These are phyloP conservation scores for Lophura nycthemera DNA, from an alignment of 2,113 vertebrate genomes.

Conservation along the genomic window DNA sequence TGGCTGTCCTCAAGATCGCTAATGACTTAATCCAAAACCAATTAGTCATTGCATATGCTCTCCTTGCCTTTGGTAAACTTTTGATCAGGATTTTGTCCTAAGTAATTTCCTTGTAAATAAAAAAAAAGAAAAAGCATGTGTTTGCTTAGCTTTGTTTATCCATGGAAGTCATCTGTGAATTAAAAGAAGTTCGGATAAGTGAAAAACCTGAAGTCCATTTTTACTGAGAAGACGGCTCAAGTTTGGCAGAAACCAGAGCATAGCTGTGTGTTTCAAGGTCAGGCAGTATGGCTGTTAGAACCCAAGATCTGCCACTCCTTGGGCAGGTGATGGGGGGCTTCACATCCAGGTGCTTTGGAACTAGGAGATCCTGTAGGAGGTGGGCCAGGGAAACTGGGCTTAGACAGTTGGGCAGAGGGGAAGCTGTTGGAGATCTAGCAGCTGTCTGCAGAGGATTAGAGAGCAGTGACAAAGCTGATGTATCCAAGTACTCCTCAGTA, in stretches of 20 bases:
- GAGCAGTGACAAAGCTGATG: not conserved
- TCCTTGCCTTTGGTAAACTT: not conserved
- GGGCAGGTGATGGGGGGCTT: not conserved
- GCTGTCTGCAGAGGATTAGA: not conserved
- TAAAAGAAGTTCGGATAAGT: not conserved
- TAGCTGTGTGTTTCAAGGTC: not conserved
- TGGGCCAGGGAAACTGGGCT: accelerated
- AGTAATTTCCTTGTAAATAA: not conserved
- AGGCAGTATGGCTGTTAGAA: not conserved
- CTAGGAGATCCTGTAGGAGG: not conserved
- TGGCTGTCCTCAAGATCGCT: not conserved
- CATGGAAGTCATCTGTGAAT: not conserved
- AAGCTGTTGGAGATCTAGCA: not conserved
- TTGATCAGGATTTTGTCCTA: not conserved
- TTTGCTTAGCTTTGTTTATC: not conserved
- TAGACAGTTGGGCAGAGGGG: not conserved
- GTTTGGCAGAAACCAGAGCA: not conserved
- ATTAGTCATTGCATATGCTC: not conserved
- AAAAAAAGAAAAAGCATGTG: not conserved
- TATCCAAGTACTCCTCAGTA: not conserved
- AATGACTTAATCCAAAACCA: not conserved
- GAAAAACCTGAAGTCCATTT: not conserved
- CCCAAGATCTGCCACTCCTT: not conserved
- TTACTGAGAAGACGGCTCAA: not conserved
- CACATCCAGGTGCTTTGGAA: not conserved